Percentiles rank a stretch among this genome's conserved stretches.
Evolutionary conservation across 2,888 invertebrate species (phyloP).

Genomic region (Junonia oenone): DNA sequence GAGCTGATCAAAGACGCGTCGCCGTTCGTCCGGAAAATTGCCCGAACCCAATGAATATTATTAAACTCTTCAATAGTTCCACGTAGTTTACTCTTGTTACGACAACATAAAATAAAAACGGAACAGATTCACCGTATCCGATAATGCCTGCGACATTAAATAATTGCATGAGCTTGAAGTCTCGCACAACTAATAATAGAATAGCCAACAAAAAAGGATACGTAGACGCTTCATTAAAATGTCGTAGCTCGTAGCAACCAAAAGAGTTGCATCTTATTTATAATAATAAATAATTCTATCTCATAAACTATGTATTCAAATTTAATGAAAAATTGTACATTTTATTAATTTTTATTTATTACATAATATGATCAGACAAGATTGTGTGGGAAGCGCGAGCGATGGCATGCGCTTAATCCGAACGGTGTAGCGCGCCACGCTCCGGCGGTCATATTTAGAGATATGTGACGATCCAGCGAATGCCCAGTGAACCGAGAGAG

Average conservation of each 20-base stretch:
- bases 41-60: conserved; percentile 78
- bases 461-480: conserved; percentile 75
- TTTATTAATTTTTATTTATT: no score
- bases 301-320: no score
- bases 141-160: background rate
- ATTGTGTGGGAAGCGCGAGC: conserved; percentile 12
- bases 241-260: no score
- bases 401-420: conserved; percentile 36
- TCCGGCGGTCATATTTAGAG: conserved; percentile 73
- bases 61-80: conserved; percentile 76
- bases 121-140: background rate
- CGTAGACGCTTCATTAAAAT: no score
- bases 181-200: background rate
- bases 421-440: conserved; percentile 58
- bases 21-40: conserved; percentile 74
- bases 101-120: conserved; percentile 42
- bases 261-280: no score
- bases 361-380: conserved; percentile 2
- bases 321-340: no score
- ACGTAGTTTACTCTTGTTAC: conserved; percentile 62
- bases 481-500: conserved; percentile 76
- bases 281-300: no score
- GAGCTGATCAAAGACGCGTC: conserved; percentile 73
- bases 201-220: no score
- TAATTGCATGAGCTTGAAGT: background rate